Percentiles rank a stretch among this genome's conserved stretches.
Evolutionary conservation across 2,888 invertebrate genomes (phyloP).

Genomic region (Spodoptera littoralis): DNA sequence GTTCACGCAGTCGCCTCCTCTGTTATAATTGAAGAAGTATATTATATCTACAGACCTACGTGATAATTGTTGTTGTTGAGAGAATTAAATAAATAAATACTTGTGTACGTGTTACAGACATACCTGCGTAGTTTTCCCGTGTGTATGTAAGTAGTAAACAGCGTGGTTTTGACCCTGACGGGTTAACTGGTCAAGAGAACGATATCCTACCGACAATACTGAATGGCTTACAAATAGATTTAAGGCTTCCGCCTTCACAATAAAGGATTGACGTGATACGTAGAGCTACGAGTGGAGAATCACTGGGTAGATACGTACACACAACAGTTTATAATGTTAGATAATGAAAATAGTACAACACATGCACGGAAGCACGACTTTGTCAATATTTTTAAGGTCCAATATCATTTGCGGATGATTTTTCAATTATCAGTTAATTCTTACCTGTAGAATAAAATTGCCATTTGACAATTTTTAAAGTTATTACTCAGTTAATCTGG

Average conservation of each 20-base stretch:
- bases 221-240: constrained; percentile 49
- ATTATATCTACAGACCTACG: too few relatives aligned
- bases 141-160: constrained; percentile 22
- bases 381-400: too few relatives aligned
- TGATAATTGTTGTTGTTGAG: background rate
- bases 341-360: too few relatives aligned
- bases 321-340: too few relatives aligned
- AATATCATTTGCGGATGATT: too few relatives aligned
- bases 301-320: background rate
- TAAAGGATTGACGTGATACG: constrained; percentile 23
- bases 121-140: background rate
- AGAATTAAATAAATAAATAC: background rate
- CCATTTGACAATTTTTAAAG: too few relatives aligned
- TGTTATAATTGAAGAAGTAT: too few relatives aligned
- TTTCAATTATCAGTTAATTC: too few relatives aligned
- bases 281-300: background rate
- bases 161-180: constrained; percentile 48
- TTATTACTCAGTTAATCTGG: too few relatives aligned
- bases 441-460: too few relatives aligned
- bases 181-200: constrained; percentile 19
- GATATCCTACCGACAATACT: constrained; percentile 32
- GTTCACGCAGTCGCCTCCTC: too few relatives aligned
- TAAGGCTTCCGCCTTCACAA: constrained; percentile 44
- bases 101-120: background rate
- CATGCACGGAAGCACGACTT: too few relatives aligned